These are phyloP conservation scores for Nezara viridula DNA, from an alignment of 2,888 invertebrate genomes.

Conservation along the genomic window DNA sequence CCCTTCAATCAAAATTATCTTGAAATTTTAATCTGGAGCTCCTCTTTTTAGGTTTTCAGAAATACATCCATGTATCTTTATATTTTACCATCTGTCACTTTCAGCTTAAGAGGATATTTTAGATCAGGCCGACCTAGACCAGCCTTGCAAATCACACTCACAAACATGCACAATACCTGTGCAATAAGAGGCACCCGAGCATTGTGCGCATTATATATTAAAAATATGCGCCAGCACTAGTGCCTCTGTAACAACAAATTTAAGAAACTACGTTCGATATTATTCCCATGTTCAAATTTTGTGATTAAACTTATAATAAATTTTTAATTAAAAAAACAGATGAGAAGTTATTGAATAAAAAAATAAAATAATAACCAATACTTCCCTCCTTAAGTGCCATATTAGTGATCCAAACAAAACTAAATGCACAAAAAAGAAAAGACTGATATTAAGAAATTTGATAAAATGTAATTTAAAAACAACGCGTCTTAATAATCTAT, in stretches of 20 bases:
- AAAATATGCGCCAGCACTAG: constrained; percentile 59
- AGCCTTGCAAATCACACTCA: constrained; percentile 55
- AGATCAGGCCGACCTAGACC: neutral
- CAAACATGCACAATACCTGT: constrained; percentile 46
- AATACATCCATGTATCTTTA: neutral
- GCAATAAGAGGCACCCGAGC: constrained; percentile 62
- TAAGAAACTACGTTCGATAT: constrained; percentile 63
- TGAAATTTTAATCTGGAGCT: constrained; percentile 43
- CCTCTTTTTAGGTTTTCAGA: neutral
- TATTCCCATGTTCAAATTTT: constrained; percentile 61
- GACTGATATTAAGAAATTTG: neutral
- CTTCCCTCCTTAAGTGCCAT: constrained; percentile 1
- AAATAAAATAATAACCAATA: neutral
- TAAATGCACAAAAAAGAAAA: constrained; percentile 11
- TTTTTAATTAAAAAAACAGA: neutral
- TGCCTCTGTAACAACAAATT: constrained; percentile 65
- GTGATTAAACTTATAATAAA: neutral
- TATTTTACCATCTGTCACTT: constrained; percentile 25
- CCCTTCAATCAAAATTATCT: constrained; percentile 48
- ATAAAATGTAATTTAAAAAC: neutral
- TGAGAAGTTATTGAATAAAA: neutral
- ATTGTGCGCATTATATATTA: constrained; percentile 59
- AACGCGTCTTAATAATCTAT: neutral
- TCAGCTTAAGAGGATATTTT: constrained; percentile 32
- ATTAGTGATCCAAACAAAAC: constrained; percentile 1